phyloP scores from a whole-genome alignment of 1,140 invertebrate genomes.

The Rhynchophorus ferrugineus region DNA sequence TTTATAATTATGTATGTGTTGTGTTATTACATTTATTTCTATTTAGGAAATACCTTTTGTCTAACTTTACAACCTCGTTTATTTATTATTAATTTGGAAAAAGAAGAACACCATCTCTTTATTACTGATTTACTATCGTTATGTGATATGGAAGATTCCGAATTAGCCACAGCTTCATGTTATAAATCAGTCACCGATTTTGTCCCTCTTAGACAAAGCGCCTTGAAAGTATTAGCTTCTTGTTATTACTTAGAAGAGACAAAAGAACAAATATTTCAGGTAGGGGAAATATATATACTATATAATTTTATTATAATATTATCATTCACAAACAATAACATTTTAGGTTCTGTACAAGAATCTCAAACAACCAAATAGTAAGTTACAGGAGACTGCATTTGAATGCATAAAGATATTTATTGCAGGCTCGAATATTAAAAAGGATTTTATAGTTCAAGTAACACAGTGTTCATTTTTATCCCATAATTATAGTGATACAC shows the following conservation, averaged over 20 bases:
- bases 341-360: conserved; percentile 74
- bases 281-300: not conserved
- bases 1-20: not conserved
- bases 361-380: conserved; percentile 74
- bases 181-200: conserved; percentile 87
- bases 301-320: not conserved
- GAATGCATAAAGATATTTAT: conserved; percentile 92
- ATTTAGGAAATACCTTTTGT: conserved; percentile 76
- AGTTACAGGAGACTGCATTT: conserved; percentile 87
- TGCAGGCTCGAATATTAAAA: conserved; percentile 70
- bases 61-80: conserved; percentile 83
- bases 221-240: conserved; percentile 75
- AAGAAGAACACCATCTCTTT: conserved; percentile 86
- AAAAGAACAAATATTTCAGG: conserved; percentile 79
- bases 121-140: conserved; percentile 80
- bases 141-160: conserved; percentile 81
- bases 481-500: conserved; percentile 70
- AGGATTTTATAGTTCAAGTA: conserved; percentile 32
- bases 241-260: conserved; percentile 80
- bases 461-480: conserved; percentile 77
- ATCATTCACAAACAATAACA: too few species aligned
- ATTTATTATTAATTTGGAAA: conserved; percentile 82
- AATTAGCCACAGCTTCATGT: conserved; percentile 79
- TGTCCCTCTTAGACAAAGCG: conserved; percentile 81
- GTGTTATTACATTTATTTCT: not conserved